phyloP scores from a whole-genome alignment of 2,113 vertebrate species.

The Bos javanicus region DNA sequence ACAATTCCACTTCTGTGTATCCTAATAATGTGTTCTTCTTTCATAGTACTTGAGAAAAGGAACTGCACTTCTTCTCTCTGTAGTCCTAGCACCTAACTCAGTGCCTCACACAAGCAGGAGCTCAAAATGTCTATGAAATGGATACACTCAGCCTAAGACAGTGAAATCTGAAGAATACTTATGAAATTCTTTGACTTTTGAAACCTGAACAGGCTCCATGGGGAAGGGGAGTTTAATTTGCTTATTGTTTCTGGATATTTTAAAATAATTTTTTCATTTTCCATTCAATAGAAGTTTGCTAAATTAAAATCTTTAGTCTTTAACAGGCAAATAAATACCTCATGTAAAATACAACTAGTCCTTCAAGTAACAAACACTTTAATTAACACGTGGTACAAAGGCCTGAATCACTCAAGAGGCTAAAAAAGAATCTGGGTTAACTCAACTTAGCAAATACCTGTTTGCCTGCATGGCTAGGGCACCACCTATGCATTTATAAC shows the following conservation, averaged over 20 bases:
- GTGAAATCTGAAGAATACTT: not conserved
- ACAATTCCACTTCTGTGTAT: not conserved
- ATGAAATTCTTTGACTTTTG: constrained; percentile 21
- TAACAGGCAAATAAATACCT: constrained; percentile 30
- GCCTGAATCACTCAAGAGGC: constrained; percentile 1
- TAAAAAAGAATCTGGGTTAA: constrained; percentile 50
- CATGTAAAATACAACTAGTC: constrained; percentile 34
- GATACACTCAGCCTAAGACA: not conserved
- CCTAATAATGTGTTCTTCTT: not conserved
- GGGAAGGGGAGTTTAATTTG: not conserved
- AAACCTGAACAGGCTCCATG: not conserved
- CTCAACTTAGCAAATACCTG: constrained; percentile 29
- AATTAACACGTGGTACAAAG: constrained; percentile 29
- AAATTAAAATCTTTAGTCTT: constrained; percentile 35
- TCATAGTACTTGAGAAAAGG: not conserved
- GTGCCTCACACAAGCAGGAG: not conserved
- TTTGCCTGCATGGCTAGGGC: not conserved
- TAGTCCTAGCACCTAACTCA: not conserved
- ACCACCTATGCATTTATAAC: not conserved
- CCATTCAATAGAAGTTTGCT: not conserved
- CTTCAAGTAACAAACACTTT: constrained; percentile 37
- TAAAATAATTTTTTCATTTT: constrained; percentile 36
- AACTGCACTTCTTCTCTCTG: not conserved
- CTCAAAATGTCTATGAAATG: not conserved
- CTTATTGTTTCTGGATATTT: constrained; percentile 7